Evolutionary conservation across 2,113 vertebrate species (phyloP).

Genomic region (Panthera tigris): DNA sequence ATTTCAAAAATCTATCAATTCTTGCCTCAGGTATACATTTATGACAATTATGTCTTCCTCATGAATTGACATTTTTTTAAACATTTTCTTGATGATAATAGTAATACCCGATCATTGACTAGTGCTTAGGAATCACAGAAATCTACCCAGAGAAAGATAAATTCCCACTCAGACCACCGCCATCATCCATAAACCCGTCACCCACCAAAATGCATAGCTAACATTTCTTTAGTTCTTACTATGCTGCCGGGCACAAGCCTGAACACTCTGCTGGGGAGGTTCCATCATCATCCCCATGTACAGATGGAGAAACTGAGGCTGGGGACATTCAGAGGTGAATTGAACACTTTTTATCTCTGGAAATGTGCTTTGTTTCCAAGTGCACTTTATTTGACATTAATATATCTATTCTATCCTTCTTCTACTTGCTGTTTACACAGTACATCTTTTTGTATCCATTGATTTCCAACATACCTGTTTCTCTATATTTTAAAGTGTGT

Average conservation of each 20-base stretch:
- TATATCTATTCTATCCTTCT: neutral
- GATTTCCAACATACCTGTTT: neutral
- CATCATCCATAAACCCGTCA: neutral
- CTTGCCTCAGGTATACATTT: neutral
- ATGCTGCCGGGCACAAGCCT: neutral
- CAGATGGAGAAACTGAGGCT: neutral
- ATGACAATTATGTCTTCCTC: neutral
- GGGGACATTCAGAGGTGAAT: too few relatives aligned
- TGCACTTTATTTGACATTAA: neutral
- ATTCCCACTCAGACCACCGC: neutral
- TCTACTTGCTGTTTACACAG: neutral
- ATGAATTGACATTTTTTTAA: neutral
- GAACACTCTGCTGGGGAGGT: neutral
- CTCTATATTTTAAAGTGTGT: neutral
- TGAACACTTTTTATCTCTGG: neutral
- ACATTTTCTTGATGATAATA: neutral
- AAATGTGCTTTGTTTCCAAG: neutral
- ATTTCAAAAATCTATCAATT: neutral
- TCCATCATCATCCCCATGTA: neutral
- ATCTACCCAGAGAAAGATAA: neutral
- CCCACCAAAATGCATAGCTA: neutral
- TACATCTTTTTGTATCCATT: neutral
- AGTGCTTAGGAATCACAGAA: neutral
- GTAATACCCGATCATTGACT: neutral
- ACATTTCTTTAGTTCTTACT: neutral